A percentile compares a stretch with the other conserved stretches of the same genome.
These are phyloP conservation scores for Adelges cooleyi DNA, from an alignment of 1,140 invertebrate genomes.

Conservation along the genomic window DNA sequence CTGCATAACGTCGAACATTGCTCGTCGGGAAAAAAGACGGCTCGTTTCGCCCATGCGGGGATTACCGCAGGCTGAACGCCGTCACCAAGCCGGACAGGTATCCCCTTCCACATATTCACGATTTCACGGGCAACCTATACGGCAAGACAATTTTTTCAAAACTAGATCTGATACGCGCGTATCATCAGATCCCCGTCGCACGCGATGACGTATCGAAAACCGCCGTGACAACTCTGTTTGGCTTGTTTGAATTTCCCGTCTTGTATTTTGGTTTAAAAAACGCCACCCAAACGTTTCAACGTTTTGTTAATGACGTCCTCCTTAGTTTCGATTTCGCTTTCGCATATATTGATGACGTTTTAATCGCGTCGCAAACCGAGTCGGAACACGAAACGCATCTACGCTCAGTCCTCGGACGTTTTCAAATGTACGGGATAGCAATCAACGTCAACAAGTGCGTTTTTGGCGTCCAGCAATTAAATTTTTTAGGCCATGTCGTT, in stretches of 20 bases:
- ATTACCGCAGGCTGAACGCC: constrained; percentile 41
- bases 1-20: neutral
- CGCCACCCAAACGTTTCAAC: constrained; percentile 40
- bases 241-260: constrained; percentile 37
- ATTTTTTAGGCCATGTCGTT: constrained; percentile 36
- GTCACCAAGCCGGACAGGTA: constrained; percentile 37
- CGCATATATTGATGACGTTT: constrained; percentile 37
- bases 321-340: constrained; percentile 35
- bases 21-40: constrained; percentile 39
- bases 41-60: constrained; percentile 38
- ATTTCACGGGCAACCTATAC: constrained; percentile 36
- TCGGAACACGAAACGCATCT: constrained; percentile 32
- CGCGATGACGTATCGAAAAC: constrained; percentile 37
- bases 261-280: constrained; percentile 40
- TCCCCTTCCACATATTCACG: constrained; percentile 36
- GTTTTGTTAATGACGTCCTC: constrained; percentile 41
- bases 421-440: constrained; percentile 33
- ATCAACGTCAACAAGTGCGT: constrained; percentile 36
- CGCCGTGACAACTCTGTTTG: constrained; percentile 36
- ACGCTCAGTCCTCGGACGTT: constrained; percentile 31
- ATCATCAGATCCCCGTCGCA: constrained; percentile 39
- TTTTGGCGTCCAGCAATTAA: constrained; percentile 34
- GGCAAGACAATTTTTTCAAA: constrained; percentile 39
- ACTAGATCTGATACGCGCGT: constrained; percentile 42
- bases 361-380: constrained; percentile 34